Evolutionary conservation across 2,113 vertebrate genomes (phyloP).

Genomic region (Gobius niger): DNA sequence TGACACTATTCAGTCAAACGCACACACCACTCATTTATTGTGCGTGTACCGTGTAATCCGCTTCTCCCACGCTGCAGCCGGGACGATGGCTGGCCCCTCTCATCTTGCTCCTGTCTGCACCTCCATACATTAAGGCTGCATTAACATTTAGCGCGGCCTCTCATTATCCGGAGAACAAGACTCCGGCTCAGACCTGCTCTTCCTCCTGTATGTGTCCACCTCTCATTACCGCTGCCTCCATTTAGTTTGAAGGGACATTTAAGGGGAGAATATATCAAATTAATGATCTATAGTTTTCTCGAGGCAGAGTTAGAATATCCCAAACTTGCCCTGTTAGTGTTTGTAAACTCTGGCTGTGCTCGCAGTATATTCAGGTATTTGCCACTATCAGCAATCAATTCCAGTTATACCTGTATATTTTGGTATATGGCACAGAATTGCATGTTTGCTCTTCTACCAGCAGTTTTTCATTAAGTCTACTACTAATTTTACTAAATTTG

Average conservation of each 20-base stretch:
- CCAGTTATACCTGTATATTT: no score
- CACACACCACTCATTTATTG: constrained; percentile 28
- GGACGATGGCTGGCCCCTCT: constrained; percentile 32
- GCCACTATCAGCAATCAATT: neutral
- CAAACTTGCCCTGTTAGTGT: neutral
- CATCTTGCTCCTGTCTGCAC: constrained; percentile 49
- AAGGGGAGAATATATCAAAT: constrained; percentile 9
- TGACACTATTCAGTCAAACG: constrained; percentile 30
- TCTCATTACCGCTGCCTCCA: constrained; percentile 45
- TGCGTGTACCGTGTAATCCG: constrained; percentile 5
- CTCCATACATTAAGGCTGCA: constrained; percentile 44
- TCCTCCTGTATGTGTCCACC: constrained; percentile 20
- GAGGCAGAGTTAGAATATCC: neutral
- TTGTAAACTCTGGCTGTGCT: neutral
- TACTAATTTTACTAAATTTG: no score
- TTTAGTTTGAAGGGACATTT: constrained; percentile 27
- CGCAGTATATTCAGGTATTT: neutral
- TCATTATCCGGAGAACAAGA: constrained; percentile 28
- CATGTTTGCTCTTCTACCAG: no score
- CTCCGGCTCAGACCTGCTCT: constrained; percentile 21
- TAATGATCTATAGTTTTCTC: neutral
- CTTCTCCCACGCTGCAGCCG: constrained; percentile 17
- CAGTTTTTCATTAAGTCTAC: no score
- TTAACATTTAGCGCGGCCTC: constrained; percentile 38
- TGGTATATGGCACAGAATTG: no score